Conservation (phyloP, 2,113 vertebrate genomes). For the Cacatua alba region DNA sequence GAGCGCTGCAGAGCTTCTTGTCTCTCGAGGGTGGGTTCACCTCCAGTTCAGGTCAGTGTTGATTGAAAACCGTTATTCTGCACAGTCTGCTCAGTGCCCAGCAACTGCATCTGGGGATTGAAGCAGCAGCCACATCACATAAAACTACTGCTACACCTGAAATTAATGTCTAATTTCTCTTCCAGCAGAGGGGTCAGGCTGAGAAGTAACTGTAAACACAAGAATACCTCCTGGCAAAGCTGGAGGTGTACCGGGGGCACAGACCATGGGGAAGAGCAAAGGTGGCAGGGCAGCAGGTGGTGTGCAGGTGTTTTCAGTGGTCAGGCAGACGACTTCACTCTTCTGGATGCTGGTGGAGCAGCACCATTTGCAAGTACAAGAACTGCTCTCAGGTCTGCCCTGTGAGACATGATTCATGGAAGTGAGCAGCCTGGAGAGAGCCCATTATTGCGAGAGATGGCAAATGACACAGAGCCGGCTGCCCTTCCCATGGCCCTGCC, state of each 20-base stretch:
- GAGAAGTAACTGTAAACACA: neutral
- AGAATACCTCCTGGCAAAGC: neutral
- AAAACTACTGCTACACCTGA: neutral
- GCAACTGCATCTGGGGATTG: neutral
- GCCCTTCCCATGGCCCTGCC: neutral
- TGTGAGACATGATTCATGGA: neutral
- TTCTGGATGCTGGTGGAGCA: neutral
- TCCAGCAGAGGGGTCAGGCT: neutral
- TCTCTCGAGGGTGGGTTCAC: neutral
- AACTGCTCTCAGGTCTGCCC: neutral
- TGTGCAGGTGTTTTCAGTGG: neutral
- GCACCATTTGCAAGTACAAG: neutral
- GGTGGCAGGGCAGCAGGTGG: neutral
- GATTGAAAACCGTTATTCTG: neutral
- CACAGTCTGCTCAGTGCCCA: neutral
- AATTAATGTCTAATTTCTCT: conserved; percentile 27
- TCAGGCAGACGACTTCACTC: neutral
- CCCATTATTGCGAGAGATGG: neutral
- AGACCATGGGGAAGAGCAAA: fast-evolving
- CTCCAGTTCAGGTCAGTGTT: neutral
- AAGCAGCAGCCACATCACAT: neutral
- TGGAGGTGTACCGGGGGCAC: fast-evolving
- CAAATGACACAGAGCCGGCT: fast-evolving
- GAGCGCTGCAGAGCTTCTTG: neutral
- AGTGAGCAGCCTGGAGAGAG: neutral